phyloP scores from a whole-genome alignment of 2,888 invertebrate genomes.

The Lithosia quadra region DNA sequence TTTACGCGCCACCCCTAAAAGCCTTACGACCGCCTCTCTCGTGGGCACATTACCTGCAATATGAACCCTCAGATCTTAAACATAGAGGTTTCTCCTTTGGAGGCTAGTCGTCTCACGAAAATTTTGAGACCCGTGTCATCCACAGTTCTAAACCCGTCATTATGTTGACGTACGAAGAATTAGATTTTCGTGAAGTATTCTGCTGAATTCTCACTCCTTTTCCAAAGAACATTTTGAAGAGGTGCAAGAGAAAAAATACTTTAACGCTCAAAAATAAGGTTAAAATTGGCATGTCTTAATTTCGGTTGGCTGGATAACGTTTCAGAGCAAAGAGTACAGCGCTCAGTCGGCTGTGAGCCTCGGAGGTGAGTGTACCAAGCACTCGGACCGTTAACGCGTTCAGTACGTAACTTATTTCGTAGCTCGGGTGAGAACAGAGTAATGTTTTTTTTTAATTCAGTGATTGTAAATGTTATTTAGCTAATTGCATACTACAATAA shows the following conservation, averaged over 20 bases:
- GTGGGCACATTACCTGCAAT: conserved; percentile 69
- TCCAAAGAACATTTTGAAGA: conserved; percentile 39
- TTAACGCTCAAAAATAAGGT: conserved; percentile 56
- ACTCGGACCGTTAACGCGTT: conserved; percentile 52
- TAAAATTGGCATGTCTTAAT: conserved; percentile 51
- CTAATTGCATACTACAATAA: not conserved
- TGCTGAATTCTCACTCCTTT: conserved; percentile 66
- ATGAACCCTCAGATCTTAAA: conserved; percentile 73
- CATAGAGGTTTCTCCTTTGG: conserved; percentile 66
- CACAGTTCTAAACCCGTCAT: conserved; percentile 82
- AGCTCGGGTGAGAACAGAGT: conserved; percentile 46
- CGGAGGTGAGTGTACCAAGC: conserved; percentile 65
- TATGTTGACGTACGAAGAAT: conserved; percentile 81
- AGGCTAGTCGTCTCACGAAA: conserved; percentile 69
- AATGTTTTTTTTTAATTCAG: conserved; percentile 31
- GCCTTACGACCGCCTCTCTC: conserved; percentile 85
- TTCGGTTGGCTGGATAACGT: conserved; percentile 61
- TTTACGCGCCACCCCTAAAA: conserved; percentile 85
- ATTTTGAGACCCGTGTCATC: conserved; percentile 73
- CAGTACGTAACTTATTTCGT: conserved; percentile 79
- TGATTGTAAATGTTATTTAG: conserved; percentile 26
- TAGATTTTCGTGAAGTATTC: conserved; percentile 78
- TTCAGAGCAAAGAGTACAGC: conserved; percentile 66
- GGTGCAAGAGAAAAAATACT: conserved; percentile 51
- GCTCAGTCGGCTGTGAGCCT: conserved; percentile 81